These are phyloP conservation scores for Endomychus coccineus DNA, from an alignment of 2,888 invertebrate species.

Conservation along the genomic window DNA sequence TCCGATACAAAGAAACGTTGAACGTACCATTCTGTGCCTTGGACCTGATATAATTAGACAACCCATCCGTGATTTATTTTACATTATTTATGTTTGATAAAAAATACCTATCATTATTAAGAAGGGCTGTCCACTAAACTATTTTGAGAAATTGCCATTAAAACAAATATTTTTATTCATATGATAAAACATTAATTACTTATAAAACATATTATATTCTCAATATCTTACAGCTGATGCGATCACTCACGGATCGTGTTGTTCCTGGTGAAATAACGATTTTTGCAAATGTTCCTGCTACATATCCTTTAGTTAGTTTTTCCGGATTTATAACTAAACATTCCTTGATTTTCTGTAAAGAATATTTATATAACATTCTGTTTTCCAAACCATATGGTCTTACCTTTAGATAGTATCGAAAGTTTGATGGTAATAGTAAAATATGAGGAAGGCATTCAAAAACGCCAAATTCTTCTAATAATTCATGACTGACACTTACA, in stretches of 20 bases:
- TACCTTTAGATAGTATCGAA: constrained; percentile 76
- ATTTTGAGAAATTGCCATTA: constrained; percentile 17
- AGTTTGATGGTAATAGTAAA: constrained; percentile 75
- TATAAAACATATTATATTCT: constrained; percentile 38
- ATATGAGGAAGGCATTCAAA: constrained; percentile 72
- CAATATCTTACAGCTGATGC: constrained; percentile 47
- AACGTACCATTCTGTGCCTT: too few relatives aligned
- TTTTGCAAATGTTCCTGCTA: constrained; percentile 71
- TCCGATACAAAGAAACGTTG: too few relatives aligned
- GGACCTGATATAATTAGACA: too few relatives aligned
- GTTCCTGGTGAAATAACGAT: constrained; percentile 49
- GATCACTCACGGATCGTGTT: constrained; percentile 36
- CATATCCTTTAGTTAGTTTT: constrained; percentile 63
- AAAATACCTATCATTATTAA: too few relatives aligned
- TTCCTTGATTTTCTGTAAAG: constrained; percentile 64
- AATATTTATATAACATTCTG: constrained; percentile 5
- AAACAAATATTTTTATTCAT: constrained; percentile 17
- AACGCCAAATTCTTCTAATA: constrained; percentile 65
- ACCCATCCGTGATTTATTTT: too few relatives aligned
- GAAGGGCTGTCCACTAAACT: too few relatives aligned
- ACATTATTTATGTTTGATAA: too few relatives aligned
- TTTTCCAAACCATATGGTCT: constrained; percentile 18
- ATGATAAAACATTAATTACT: constrained; percentile 12
- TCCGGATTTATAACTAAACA: constrained; percentile 84
- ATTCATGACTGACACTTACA: constrained; percentile 60